Conservation (phyloP, 2,113 vertebrate genomes). For the Myotis brandtii region DNA sequence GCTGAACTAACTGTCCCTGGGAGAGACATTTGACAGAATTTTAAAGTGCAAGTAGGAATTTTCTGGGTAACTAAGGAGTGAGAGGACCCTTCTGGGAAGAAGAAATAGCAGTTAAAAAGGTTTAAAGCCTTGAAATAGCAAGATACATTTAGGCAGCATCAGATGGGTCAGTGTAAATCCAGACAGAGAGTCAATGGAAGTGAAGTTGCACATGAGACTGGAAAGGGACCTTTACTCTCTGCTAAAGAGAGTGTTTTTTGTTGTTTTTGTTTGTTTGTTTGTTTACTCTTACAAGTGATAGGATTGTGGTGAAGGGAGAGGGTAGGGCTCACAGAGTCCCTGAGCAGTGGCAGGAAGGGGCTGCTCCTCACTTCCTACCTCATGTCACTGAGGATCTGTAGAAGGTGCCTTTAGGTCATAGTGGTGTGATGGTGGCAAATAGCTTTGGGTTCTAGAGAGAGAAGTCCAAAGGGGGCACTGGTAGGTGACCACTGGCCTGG, state of each 20-base stretch:
- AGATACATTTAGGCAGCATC: background rate
- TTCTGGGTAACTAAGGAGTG: background rate
- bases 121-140: constrained; percentile 15
- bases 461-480: background rate
- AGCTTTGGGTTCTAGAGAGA: background rate
- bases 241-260: background rate
- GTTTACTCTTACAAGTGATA: background rate
- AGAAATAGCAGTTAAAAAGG: background rate
- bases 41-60: background rate
- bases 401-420: background rate
- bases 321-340: background rate
- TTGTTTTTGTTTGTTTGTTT: background rate
- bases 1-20: background rate
- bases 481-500: background rate
- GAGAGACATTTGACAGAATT: background rate
- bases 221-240: background rate
- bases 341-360: background rate
- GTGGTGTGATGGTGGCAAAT: background rate
- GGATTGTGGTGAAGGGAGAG: background rate
- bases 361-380: background rate
- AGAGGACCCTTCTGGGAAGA: background rate
- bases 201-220: background rate
- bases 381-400: background rate
- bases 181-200: background rate
- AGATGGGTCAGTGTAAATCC: background rate